These are phyloP conservation scores for Xanthia togata DNA, from an alignment of 2,888 invertebrate genomes.

Conservation along the genomic window DNA sequence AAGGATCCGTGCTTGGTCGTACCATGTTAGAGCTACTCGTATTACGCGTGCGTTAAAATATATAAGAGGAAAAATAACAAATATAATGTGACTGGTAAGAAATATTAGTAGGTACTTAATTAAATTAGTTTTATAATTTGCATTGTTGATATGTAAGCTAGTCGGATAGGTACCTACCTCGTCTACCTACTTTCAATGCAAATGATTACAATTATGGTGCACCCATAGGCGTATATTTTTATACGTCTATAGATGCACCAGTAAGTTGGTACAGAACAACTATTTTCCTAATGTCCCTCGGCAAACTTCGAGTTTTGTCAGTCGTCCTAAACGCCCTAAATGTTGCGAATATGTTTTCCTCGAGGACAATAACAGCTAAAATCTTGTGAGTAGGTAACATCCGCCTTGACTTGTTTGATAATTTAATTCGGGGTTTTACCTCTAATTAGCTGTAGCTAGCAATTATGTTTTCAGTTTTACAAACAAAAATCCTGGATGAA, in stretches of 20 bases:
- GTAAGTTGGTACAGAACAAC: too few relatives aligned
- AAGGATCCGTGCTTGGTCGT: constrained; percentile 44
- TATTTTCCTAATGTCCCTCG: too few relatives aligned
- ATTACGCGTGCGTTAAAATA: not conserved
- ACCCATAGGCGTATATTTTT: too few relatives aligned
- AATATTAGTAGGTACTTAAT: not conserved
- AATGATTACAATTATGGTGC: not conserved
- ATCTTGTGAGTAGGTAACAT: not conserved
- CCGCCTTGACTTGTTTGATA: not conserved
- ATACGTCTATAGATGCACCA: too few relatives aligned
- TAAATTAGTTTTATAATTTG: not conserved
- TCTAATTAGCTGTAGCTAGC: too few relatives aligned
- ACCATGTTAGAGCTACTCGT: constrained; percentile 40
- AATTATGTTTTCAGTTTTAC: too few relatives aligned
- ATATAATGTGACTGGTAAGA: not conserved
- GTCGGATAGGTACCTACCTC: too few relatives aligned
- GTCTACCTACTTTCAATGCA: too few relatives aligned
- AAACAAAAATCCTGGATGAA: too few relatives aligned
- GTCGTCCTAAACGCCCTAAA: too few relatives aligned
- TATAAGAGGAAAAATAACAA: constrained; percentile 18
- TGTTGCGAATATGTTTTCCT: not conserved
- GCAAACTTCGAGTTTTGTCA: too few relatives aligned
- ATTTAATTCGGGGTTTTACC: constrained; percentile 14
- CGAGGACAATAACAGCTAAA: not conserved
- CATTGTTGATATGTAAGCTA: not conserved